Percentiles rank a stretch among this genome's conserved stretches.
These are phyloP conservation scores for Choloepus hoffmanni DNA, from an alignment of 2,113 vertebrate species.

Conservation along the genomic window DNA sequence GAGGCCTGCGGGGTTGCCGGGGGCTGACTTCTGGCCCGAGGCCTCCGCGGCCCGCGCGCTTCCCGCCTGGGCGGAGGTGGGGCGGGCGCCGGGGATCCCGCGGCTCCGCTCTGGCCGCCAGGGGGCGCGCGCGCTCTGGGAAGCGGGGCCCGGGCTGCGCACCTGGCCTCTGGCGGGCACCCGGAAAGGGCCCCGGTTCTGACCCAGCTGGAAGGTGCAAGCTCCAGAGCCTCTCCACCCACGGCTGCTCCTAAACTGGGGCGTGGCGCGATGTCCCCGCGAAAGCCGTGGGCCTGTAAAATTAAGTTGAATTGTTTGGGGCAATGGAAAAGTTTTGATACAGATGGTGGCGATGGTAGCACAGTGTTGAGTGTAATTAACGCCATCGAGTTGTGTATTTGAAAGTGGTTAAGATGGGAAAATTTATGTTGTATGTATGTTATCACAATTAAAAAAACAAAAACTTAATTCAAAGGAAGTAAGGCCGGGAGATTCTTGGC, in stretches of 20 bases:
- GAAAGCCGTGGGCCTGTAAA: neutral
- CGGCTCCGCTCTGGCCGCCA: neutral
- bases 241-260: neutral
- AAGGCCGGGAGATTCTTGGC: neutral
- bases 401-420: too few species aligned
- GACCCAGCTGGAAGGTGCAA: rapidly evolving
- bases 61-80: rapidly evolving
- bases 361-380: too few species aligned
- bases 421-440: too few species aligned
- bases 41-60: rapidly evolving
- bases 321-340: too few species aligned
- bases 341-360: too few species aligned
- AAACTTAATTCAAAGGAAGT: neutral
- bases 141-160: rapidly evolving
- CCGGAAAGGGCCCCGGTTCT: rapidly evolving
- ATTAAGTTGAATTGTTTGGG: neutral
- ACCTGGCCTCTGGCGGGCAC: rapidly evolving
- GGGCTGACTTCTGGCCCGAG: too few species aligned
- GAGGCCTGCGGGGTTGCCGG: neutral
- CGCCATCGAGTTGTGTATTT: too few species aligned
- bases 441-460: too few species aligned
- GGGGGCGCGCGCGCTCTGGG: constrained; percentile 64
- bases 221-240: neutral
- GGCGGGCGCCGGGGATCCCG: too few species aligned
- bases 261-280: neutral